These are phyloP conservation scores for Quadroppia sp. DNA, from an alignment of 2,888 invertebrate species.

Conservation along the genomic window DNA sequence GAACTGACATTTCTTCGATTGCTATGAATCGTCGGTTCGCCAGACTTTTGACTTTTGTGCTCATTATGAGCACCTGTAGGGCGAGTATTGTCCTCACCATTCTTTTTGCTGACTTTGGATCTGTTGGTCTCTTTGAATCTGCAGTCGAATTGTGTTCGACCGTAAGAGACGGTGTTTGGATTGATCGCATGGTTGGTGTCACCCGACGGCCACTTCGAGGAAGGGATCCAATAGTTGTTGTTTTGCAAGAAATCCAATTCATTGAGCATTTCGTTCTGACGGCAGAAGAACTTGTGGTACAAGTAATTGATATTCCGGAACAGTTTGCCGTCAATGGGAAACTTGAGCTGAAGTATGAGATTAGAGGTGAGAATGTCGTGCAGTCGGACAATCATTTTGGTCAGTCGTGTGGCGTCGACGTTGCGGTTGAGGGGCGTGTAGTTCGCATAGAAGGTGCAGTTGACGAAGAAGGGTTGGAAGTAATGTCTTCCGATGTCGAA, in stretches of 20 bases:
- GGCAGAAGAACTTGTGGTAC: background rate
- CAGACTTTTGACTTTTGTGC: background rate
- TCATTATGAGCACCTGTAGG: background rate
- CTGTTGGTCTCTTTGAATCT: background rate
- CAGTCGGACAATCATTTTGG: background rate
- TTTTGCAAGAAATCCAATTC: slow-evolving; percentile 1
- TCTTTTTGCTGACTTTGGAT: background rate
- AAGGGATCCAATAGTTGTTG: background rate
- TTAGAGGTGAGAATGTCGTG: slow-evolving; percentile 8
- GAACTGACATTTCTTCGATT: slow-evolving; percentile 6
- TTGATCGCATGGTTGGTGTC: background rate
- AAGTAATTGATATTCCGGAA: background rate
- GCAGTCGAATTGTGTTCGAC: background rate
- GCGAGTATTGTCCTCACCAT: background rate
- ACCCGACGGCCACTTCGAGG: background rate
- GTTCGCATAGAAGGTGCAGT: slow-evolving; percentile 26
- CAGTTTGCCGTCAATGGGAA: background rate
- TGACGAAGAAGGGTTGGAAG: slow-evolving; percentile 5
- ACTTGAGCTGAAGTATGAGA: slow-evolving; percentile 33
- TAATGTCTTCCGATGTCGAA: slow-evolving; percentile 11
- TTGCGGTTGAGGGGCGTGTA: background rate
- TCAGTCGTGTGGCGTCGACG: slow-evolving; percentile 14
- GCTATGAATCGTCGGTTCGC: background rate
- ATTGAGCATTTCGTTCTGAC: slow-evolving; percentile 13
- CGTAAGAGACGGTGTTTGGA: background rate